A percentile compares a stretch with the other conserved stretches of the same genome.
Evolutionary conservation across 2,888 invertebrate genomes (phyloP).

Genomic region (Bursaphelenchus okinawaensis): DNA sequence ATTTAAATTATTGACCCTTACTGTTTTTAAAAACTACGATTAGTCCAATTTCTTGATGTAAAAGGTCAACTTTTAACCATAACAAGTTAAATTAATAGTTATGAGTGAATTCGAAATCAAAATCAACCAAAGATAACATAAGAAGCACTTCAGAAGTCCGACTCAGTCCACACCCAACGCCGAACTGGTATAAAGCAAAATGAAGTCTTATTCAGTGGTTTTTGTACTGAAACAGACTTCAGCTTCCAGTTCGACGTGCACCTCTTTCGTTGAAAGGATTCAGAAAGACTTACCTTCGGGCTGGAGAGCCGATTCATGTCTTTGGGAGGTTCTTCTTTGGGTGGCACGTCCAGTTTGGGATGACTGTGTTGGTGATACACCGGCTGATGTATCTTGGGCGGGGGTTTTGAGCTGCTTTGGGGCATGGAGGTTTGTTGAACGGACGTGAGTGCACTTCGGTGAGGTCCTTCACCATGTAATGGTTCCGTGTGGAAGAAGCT

Average conservation of each 20-base stretch:
- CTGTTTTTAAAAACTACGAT: no score
- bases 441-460: slow-evolving; percentile 3
- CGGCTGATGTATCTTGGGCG: background rate
- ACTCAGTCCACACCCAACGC: background rate
- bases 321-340: background rate
- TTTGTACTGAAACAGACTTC: no score
- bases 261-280: background rate
- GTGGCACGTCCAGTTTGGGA: slow-evolving; percentile 3
- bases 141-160: background rate
- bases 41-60: no score
- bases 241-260: no score
- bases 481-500: slow-evolving; percentile 20
- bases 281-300: background rate
- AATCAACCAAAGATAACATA: background rate
- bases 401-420: background rate
- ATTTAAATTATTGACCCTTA: no score
- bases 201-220: no score
- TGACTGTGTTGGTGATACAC: slow-evolving; percentile 11
- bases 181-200: no score
- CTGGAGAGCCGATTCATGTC: background rate
- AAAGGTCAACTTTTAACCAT: no score
- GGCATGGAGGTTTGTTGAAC: slow-evolving; percentile 10
- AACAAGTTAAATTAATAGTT: no score
- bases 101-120: no score
- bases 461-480: background rate